Percentiles rank a stretch among this genome's conserved stretches.
These are phyloP conservation scores for Bombus pyrosoma DNA, from an alignment of 1,140 invertebrate genomes.

Conservation along the genomic window DNA sequence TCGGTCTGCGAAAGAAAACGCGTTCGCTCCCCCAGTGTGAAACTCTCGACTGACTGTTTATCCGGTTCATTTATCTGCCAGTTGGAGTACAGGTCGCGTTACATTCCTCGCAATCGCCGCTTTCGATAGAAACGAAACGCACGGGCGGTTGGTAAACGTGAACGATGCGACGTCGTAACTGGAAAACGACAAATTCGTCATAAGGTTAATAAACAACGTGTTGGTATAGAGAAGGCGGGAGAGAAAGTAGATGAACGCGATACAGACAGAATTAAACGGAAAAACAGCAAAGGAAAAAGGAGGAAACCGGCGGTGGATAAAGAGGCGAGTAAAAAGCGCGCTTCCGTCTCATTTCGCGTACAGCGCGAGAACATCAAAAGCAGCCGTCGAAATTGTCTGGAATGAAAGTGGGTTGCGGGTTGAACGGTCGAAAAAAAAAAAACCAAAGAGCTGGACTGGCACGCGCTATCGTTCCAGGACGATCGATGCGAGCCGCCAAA, in stretches of 20 bases:
- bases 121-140: not conserved
- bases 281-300: not conserved
- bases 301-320: not conserved
- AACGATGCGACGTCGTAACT: not conserved
- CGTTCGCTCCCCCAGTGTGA: not conserved
- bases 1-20: not conserved
- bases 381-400: slow-evolving; percentile 62
- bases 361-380: slow-evolving; percentile 53
- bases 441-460: slow-evolving; percentile 17
- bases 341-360: slow-evolving; percentile 12
- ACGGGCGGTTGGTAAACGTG: no score
- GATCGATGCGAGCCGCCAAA: slow-evolving; percentile 54
- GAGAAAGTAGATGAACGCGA: not conserved
- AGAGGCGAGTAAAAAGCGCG: not conserved
- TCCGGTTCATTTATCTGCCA: slow-evolving; percentile 7
- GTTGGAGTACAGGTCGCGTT: not conserved
- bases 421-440: slow-evolving; percentile 14
- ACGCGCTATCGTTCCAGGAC: slow-evolving; percentile 53
- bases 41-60: not conserved
- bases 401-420: slow-evolving; percentile 59
- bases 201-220: not conserved
- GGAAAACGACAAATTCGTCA: not conserved
- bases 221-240: rapidly evolving
- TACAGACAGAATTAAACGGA: not conserved
- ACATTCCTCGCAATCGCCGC: not conserved